These are phyloP conservation scores for Platalea minor DNA, from an alignment of 2,797 vertebrate species.

Conservation along the genomic window DNA sequence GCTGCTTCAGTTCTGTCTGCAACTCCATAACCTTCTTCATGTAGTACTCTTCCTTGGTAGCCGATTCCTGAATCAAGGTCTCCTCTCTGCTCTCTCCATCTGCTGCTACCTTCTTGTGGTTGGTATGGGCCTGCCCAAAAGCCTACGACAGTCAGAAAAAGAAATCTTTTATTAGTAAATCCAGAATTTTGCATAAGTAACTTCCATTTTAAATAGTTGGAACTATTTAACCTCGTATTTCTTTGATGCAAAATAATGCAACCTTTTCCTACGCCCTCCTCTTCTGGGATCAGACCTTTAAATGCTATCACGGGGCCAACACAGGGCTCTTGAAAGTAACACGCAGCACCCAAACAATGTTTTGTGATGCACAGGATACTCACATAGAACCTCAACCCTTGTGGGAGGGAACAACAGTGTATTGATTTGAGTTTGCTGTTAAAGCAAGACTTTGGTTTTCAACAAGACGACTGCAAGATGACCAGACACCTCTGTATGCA, in stretches of 20 bases:
- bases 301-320: neutral
- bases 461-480: neutral
- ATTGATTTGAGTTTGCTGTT: neutral
- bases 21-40: conserved; percentile 91
- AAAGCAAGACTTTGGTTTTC: neutral
- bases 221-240: neutral
- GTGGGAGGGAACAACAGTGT: neutral
- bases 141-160: conserved; percentile 76
- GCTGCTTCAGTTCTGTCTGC: conserved; percentile 89
- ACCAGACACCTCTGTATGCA: accelerated
- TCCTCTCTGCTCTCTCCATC: conserved; percentile 95
- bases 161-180: neutral
- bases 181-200: neutral
- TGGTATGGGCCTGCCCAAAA: conserved; percentile 92
- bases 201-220: neutral
- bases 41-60: conserved; percentile 94
- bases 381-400: neutral
- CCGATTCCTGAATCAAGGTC: conserved; percentile 92
- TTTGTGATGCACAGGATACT: neutral
- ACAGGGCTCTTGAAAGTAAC: neutral
- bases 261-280: neutral
- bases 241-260: neutral
- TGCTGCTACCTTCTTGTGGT: conserved; percentile 95
- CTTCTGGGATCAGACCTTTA: neutral
- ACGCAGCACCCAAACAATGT: neutral